A percentile compares a stretch with the other conserved stretches of the same genome.
Conservation (phyloP, 2,888 invertebrate genomes). For the Opisthograptis luteolata region DNA sequence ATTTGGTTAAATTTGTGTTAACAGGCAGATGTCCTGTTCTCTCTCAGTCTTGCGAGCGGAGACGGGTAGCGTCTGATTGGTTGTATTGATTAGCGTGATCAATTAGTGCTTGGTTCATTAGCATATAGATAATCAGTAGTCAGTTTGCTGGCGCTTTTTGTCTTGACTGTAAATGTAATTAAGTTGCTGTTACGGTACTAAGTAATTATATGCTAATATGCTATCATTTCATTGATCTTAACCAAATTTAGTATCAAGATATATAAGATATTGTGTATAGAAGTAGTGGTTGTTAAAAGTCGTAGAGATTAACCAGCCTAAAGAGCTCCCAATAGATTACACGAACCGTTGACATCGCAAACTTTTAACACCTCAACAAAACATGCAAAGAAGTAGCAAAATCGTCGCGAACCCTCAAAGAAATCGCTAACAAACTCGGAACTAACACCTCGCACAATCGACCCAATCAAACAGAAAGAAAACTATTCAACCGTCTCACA, state of each 20-base stretch:
- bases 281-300: too few relatives aligned
- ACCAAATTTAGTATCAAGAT: too few relatives aligned
- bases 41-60: constrained; percentile 51
- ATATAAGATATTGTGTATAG: too few relatives aligned
- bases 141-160: constrained; percentile 38
- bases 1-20: constrained; percentile 83
- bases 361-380: constrained; percentile 38
- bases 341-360: constrained; percentile 18
- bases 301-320: constrained; percentile 7
- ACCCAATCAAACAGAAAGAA: constrained; percentile 77
- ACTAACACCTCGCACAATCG: constrained; percentile 75
- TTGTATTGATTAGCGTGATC: constrained; percentile 72
- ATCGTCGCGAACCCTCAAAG: constrained; percentile 52
- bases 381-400: constrained; percentile 43
- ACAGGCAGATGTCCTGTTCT: constrained; percentile 75
- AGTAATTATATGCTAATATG: background rate
- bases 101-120: constrained; percentile 63
- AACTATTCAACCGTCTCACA: constrained; percentile 66
- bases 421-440: constrained; percentile 57
- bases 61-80: constrained; percentile 57
- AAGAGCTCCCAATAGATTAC: constrained; percentile 23
- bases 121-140: constrained; percentile 52
- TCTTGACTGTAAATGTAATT: constrained; percentile 6
- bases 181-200: constrained; percentile 18
- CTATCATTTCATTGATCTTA: too few relatives aligned